Conservation (phyloP, 2,888 invertebrate genomes). For the Pycnomerus fuliginosus region DNA sequence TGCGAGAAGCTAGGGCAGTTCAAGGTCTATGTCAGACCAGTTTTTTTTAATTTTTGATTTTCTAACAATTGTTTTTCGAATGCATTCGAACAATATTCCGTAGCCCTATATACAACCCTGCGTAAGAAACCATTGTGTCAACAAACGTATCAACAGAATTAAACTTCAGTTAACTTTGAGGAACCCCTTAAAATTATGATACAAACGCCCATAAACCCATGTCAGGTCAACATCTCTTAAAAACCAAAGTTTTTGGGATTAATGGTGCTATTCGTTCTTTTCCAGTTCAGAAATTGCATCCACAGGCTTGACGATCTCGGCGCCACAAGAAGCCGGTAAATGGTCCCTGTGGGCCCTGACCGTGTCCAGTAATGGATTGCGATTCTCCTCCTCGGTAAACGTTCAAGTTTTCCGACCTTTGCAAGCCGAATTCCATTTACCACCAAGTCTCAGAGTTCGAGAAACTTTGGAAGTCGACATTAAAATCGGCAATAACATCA, state of each 20-base stretch:
- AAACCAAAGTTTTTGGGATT: too few species aligned
- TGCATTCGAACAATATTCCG: too few species aligned
- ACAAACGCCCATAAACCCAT: not conserved
- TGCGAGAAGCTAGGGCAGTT: too few species aligned
- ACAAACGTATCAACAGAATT: too few species aligned
- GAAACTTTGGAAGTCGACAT: constrained; percentile 69
- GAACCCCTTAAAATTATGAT: not conserved
- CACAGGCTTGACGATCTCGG: constrained; percentile 59
- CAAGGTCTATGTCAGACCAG: too few species aligned
- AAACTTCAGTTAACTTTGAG: too few species aligned
- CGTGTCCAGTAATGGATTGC: constrained; percentile 55
- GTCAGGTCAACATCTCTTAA: too few species aligned
- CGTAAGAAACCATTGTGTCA: too few species aligned
- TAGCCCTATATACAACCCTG: too few species aligned
- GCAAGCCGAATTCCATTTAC: constrained; percentile 62
- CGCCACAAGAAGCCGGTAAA: constrained; percentile 64
- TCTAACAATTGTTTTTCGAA: too few species aligned
- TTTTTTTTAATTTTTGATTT: too few species aligned
- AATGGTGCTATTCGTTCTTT: constrained; percentile 9
- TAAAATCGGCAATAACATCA: constrained; percentile 67
- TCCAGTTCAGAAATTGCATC: constrained; percentile 60
- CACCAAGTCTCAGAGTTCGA: constrained; percentile 61
- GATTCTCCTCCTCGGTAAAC: constrained; percentile 61
- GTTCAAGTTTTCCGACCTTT: constrained; percentile 64
- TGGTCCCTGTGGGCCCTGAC: constrained; percentile 67